Conservation (phyloP, 2,113 vertebrate genomes). For the Motacilla alba region DNA sequence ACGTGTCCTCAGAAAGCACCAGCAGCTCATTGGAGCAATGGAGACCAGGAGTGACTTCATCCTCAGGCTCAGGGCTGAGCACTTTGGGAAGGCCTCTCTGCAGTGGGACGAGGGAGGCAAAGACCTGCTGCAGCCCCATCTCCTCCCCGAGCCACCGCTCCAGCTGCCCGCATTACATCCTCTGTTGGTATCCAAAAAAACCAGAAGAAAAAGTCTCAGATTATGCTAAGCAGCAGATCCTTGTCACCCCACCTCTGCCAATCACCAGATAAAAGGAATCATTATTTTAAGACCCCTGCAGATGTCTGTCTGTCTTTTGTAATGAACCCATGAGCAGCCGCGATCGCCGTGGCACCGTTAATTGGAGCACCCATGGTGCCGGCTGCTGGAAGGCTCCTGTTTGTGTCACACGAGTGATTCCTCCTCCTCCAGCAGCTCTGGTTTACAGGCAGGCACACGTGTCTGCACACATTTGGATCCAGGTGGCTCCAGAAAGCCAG, state of each 20-base stretch:
- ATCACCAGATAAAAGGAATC: slow-evolving; percentile 55
- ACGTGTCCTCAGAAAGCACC: fast-evolving
- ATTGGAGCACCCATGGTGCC: slow-evolving; percentile 61
- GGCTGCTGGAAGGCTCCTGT: not conserved
- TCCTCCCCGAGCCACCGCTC: fast-evolving
- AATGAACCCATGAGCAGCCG: slow-evolving; percentile 45
- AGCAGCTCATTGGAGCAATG: not conserved
- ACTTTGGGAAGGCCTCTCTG: not conserved
- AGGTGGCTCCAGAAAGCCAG: slow-evolving; percentile 19
- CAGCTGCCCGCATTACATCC: fast-evolving
- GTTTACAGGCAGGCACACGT: fast-evolving
- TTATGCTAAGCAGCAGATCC: slow-evolving; percentile 53
- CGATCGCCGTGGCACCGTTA: slow-evolving; percentile 1
- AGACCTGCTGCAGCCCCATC: not conserved
- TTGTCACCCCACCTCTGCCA: slow-evolving; percentile 46
- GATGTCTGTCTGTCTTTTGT: slow-evolving; percentile 64
- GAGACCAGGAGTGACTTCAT: not conserved
- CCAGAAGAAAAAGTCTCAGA: not conserved
- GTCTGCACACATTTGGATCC: not conserved
- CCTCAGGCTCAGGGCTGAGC: not conserved
- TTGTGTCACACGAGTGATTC: not conserved
- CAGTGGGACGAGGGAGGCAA: fast-evolving
- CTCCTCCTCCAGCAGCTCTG: slow-evolving; percentile 17
- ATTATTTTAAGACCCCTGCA: slow-evolving; percentile 66
- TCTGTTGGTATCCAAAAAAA: not conserved